Conservation (phyloP, 2,797 vertebrate species). For the Poecilia gillii region DNA sequence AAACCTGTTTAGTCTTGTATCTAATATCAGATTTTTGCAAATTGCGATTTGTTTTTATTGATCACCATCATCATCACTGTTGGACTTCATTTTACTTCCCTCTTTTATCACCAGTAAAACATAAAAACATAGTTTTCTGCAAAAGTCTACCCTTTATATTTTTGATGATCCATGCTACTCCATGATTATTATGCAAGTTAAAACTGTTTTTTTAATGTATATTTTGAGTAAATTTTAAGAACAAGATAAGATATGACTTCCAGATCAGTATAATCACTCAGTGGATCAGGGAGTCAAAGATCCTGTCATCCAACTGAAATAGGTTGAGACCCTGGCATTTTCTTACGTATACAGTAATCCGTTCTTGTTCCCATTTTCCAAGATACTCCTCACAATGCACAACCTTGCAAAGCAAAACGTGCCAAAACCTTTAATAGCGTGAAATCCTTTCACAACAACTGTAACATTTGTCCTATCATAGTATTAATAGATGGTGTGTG, state of each 20-base stretch:
- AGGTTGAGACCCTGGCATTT: slow-evolving; percentile 46
- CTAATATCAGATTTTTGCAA: background rate
- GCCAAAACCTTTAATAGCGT: slow-evolving; percentile 50
- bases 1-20: background rate
- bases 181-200: background rate
- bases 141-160: background rate
- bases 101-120: background rate
- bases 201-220: background rate
- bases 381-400: slow-evolving; percentile 34
- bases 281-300: slow-evolving; percentile 50
- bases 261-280: slow-evolving; percentile 41
- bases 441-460: slow-evolving; percentile 72
- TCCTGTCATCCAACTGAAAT: slow-evolving; percentile 47
- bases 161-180: background rate
- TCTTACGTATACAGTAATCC: slow-evolving; percentile 50
- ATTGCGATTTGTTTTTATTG: background rate
- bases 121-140: background rate
- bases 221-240: slow-evolving; percentile 15
- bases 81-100: background rate
- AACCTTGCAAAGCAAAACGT: slow-evolving; percentile 50
- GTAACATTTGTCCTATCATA: slow-evolving; percentile 59
- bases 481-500: slow-evolving; percentile 71
- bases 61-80: background rate
- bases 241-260: slow-evolving; percentile 25
- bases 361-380: slow-evolving; percentile 49